phyloP scores from a whole-genome alignment of 2,113 vertebrate species.

The Brachionichthys hirsutus region DNA sequence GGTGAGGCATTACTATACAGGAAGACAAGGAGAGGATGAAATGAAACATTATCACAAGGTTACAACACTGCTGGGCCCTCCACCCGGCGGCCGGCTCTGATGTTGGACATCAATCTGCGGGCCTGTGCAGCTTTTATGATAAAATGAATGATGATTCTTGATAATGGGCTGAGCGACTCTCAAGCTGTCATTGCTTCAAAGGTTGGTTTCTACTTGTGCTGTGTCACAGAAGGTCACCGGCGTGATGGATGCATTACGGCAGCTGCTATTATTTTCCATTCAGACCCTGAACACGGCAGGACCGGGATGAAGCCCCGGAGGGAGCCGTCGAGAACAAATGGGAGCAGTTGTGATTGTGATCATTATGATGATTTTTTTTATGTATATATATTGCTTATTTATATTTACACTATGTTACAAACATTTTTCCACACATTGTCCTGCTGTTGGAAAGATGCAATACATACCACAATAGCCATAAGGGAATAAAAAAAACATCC shows the following conservation, averaged over 20 bases:
- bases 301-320: constrained; percentile 69
- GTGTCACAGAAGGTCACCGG: constrained; percentile 33
- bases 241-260: constrained; percentile 48
- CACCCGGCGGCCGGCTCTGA: constrained; percentile 30
- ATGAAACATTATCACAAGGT: constrained; percentile 72
- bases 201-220: constrained; percentile 11
- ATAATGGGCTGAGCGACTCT: constrained; percentile 49
- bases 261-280: constrained; percentile 31
- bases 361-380: background rate
- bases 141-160: constrained; percentile 62
- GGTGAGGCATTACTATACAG: constrained; percentile 65
- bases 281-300: constrained; percentile 75
- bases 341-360: constrained; percentile 59
- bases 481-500: too few species aligned
- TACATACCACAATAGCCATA: too few species aligned
- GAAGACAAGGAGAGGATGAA: constrained; percentile 61
- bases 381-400: background rate
- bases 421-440: too few species aligned
- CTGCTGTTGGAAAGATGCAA: too few species aligned
- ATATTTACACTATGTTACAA: background rate
- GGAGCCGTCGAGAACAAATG: constrained; percentile 72
- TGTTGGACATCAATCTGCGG: constrained; percentile 49
- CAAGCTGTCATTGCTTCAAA: constrained; percentile 37
- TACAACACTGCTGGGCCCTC: constrained; percentile 44
- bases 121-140: constrained; percentile 35